A percentile compares a stretch with the other conserved stretches of the same genome.
Evolutionary conservation across 2,113 vertebrate genomes (phyloP).

Genomic region (Mesembrinibis cayennensis): DNA sequence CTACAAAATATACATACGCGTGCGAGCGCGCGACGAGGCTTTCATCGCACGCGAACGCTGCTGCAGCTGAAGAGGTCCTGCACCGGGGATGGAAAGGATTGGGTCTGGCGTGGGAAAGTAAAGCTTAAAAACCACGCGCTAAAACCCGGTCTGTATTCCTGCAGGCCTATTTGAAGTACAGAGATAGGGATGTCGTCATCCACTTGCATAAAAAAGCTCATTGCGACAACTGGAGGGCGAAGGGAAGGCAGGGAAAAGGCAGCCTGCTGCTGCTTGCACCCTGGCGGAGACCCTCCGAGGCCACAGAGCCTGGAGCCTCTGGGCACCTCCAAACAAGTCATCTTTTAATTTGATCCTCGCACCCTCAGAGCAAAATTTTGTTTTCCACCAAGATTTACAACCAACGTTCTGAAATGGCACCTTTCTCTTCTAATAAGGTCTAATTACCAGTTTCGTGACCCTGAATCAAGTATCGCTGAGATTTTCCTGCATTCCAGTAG

Average conservation of each 20-base stretch:
- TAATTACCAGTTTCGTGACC: not conserved
- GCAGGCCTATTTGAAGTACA: accelerated
- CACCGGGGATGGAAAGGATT: not conserved
- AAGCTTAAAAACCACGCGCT: not conserved
- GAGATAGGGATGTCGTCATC: accelerated
- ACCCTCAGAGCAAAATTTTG: not conserved
- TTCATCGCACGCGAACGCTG: not conserved
- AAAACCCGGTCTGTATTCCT: not conserved
- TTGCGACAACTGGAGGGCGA: accelerated
- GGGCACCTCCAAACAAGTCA: not conserved
- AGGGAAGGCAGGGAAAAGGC: not conserved
- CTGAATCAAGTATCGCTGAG: not conserved
- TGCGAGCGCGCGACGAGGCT: not conserved
- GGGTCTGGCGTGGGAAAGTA: not conserved
- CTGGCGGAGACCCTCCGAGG: not conserved
- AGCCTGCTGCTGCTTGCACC: not conserved
- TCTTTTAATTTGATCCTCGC: not conserved
- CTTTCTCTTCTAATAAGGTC: not conserved
- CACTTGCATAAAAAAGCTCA: accelerated
- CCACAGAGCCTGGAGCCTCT: not conserved
- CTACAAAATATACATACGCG: not conserved
- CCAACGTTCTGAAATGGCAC: not conserved
- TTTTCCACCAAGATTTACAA: not conserved
- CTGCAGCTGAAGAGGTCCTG: not conserved
- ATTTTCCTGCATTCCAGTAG: not conserved